Conservation (phyloP, 2,888 invertebrate species). For the Trachelus stipa region DNA sequence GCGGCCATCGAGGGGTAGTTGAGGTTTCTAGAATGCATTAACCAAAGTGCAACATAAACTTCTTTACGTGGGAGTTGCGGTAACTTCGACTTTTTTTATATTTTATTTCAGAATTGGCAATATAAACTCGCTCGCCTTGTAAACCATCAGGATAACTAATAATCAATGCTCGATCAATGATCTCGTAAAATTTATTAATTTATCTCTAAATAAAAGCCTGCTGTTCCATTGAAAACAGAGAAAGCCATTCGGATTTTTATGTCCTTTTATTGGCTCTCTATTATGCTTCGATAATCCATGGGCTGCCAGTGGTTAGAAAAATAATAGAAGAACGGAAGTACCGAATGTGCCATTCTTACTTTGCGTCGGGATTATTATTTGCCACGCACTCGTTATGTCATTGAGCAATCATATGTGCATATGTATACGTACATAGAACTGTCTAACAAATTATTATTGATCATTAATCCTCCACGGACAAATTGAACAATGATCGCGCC, state of each 20-base stretch:
- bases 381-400: background rate
- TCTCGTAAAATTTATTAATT: background rate
- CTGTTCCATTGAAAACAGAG: background rate
- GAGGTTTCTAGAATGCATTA: background rate
- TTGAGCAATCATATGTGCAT: background rate
- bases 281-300: background rate
- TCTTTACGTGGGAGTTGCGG: background rate
- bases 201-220: background rate
- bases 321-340: background rate
- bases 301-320: background rate
- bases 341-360: background rate
- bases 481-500: slow-evolving; percentile 3
- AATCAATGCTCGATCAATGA: background rate
- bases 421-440: background rate
- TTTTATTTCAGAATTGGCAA: background rate
- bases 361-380: background rate
- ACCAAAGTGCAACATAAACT: background rate
- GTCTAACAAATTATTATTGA: background rate
- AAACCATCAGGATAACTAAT: background rate
- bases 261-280: background rate
- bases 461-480: slow-evolving; percentile 3
- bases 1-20: background rate
- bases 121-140: background rate
- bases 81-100: background rate
- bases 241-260: background rate